Evolutionary conservation across 2,113 vertebrate genomes (phyloP), one percentile per base, ranked within the genome.

Genomic region (Pterocles gutturalis): DNA sequence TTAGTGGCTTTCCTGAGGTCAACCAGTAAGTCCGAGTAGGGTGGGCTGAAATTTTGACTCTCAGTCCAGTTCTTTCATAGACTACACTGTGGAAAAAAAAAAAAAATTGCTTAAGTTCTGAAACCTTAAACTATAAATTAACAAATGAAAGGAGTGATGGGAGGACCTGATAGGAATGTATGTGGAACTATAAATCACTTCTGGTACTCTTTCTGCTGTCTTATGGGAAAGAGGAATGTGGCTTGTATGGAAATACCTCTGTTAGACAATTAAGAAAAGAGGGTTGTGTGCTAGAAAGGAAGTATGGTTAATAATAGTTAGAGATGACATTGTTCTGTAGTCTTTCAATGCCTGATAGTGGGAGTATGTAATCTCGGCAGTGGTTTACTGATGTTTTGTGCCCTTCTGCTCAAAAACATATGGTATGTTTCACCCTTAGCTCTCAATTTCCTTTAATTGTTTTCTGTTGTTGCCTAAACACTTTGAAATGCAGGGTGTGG

Each of bases 401-500:
- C 54, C 94, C 91, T 90, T 95, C 92, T 97, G 77, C 89, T 96
- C 92, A 77, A 96, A 96, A 92, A 85, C 81, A 65, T 84, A 96
- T 70, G 89, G 77, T 91, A 70, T 3, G 0, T 94, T 96, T 96
- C 89, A 96, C 70, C 49, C 77, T 85, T 87, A 84, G 84, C 58
- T 82, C 90, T 83, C 77, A 87, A 83, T 95, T 97, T 97, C 96
- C 96, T 96, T 94, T 93, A 82, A 96, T 97, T 97, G 95, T 97
- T 93, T 90, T 97, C 69, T 93, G 80, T 87, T 82, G 73, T 62
- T 95, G 83, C 73, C 89, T 92, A 76, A 96, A 91, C 61, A 62
- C 92, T 92, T 97, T 96, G 94, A 95, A 97, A 97, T 95, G 96
- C 41, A 89, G 97, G 97, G 94, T 92, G 96, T 96, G 92, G 92